Evolutionary conservation across 2,113 vertebrate species (phyloP), one percentile per base, ranked within the genome.

Genomic region (Eublepharis macularius): DNA sequence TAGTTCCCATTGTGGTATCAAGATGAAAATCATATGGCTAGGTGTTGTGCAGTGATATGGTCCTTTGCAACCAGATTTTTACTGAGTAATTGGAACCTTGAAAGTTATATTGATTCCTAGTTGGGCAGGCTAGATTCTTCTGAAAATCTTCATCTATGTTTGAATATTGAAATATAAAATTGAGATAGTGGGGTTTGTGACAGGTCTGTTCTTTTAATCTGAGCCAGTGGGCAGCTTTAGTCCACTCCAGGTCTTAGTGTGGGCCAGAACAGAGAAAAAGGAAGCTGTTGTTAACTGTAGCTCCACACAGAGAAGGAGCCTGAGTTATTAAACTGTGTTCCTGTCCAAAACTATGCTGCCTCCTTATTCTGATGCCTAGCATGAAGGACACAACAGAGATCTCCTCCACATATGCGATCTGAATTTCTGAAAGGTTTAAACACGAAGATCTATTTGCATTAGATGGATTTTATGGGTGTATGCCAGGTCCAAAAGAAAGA

Each of bases 1-100:
- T 68, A 34, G n/a, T 79, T 80, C 13, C 17, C 66, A 47, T 72
- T 79, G 32, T 45, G 13, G 66, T 26, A 45, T 54, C 36, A 80
- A 85, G 69, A 63, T 85, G 76, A 73, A 60, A 39, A 70, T 80
- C 76, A 80, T 80, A 80, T 73, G 68, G 68, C 43, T 74, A 7
- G 60, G 60, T 39, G 8, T 34, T 17, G 24, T 3, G 76, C 24
- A 70, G 26, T 73, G 36, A 69, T 26, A 24, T 79, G 51, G 24
- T 72, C 32, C 39, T 41, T 79, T 85, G 84, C 12, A 47, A 17
- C 21, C 39, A 72, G 13, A 73, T 36, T 80, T 73, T 43, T 63
- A 17, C 21, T 34, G 47, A n/a, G 68, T 43, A 85, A 85, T 72
- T 65, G 29, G 10, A 85, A 87, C 68, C 83, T 43, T 0, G 6